These are phyloP conservation scores for Oreocharis arfaki DNA, from an alignment of 2,113 vertebrate species.

Conservation along the genomic window DNA sequence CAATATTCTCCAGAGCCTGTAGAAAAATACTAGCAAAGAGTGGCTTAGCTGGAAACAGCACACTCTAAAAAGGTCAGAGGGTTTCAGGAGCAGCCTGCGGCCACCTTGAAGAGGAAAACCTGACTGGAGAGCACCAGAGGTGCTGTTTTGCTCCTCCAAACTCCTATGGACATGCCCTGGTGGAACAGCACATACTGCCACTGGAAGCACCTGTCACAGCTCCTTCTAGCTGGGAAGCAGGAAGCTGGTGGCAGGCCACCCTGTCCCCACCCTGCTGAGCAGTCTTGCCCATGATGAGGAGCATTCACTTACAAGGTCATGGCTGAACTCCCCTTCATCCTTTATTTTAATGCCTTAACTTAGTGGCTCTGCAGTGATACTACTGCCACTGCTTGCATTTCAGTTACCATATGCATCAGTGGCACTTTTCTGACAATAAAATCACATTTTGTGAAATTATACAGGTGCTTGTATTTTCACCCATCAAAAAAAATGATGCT, in stretches of 20 bases:
- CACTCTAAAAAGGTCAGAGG: neutral
- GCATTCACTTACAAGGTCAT: neutral
- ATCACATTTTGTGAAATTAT: neutral
- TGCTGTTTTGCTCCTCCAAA: neutral
- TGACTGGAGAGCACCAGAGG: neutral
- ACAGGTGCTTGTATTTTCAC: neutral
- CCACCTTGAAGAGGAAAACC: neutral
- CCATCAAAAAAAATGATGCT: neutral
- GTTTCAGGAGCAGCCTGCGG: neutral
- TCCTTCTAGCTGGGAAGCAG: neutral
- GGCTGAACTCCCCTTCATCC: neutral
- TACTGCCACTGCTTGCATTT: neutral
- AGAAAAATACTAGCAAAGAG: neutral
- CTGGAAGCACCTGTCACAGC: neutral
- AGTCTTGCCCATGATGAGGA: neutral
- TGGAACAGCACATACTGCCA: neutral
- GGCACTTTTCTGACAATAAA: neutral
- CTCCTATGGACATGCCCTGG: neutral
- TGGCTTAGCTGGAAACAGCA: neutral
- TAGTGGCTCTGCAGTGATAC: neutral
- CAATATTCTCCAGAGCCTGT: neutral
- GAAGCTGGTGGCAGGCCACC: neutral
- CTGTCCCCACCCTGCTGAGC: neutral
- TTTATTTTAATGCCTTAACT: neutral
- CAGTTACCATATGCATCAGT: neutral